Base-by-base conservation (phyloP, 2,113 vertebrate genomes). In the Xiphophorus hellerii region DNA sequence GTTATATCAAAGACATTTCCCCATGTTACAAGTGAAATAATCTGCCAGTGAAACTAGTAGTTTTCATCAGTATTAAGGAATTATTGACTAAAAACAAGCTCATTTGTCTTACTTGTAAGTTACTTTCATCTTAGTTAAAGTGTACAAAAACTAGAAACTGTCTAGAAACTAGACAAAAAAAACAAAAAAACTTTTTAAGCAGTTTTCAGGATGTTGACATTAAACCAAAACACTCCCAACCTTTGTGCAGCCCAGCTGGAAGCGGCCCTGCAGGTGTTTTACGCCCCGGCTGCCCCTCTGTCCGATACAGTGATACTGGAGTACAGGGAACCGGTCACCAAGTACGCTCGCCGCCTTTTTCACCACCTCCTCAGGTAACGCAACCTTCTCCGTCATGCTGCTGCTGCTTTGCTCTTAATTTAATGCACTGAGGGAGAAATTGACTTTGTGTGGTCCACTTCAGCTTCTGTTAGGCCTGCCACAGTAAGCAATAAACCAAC, bases 321-420 rank as follows among this genome's bases (percentile, higher is more conserved):
- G 90, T 98, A 97, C 89, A 93, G 96, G 84, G 95, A 97, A 77
- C 94, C 93, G 66, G 93, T 99, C 94, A 96, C 96, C 94, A 96
- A 94, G 93, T 98, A 97, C 0, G 95, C 97, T 70, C 95, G 98
- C 15, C 96, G 98, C 84, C 98, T 99, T 88, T 99, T 99, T 92
- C 98, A 99, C 92, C 97, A 98, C 93, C 96, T 99, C 75, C 96
- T 99, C 94, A 98, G 98, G 98, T 99, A 94, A 95, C 91, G 81
- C 54, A 84, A 12, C 86, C 42, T 29, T 28, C 48, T 29, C 73
- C 60, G 17, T 64, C 28, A 73, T 65, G 66, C 29, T 42, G 44
- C 80, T 71, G 39, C 39, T 42, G 39, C 48, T 54, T 20, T 48
- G 67, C 17, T 70, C 66, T 76, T 86, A 62, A 82, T 84, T 37